phyloP scores from a whole-genome alignment of 2,888 invertebrate species.

The Copidosoma aretas region DNA sequence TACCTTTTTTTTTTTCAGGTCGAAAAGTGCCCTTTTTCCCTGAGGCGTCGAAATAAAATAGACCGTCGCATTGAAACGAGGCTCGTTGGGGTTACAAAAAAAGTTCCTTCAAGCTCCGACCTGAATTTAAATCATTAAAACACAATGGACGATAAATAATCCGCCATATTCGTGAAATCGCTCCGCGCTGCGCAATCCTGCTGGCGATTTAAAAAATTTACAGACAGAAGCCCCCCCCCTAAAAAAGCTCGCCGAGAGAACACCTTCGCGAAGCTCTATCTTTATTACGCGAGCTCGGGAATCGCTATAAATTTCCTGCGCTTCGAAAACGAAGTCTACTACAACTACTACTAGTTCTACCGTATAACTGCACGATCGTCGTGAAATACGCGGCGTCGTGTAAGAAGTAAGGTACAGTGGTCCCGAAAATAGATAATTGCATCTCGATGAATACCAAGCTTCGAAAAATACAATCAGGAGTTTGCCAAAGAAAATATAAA shows the following conservation, averaged over 20 bases:
- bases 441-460: no score
- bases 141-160: not conserved
- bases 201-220: constrained; percentile 5
- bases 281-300: not conserved
- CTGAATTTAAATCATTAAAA: not conserved
- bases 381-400: not conserved
- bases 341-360: not conserved
- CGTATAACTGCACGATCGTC: not conserved
- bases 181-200: constrained; percentile 21
- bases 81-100: not conserved
- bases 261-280: no score
- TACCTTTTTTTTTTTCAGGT: no score
- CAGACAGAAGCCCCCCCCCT: not conserved
- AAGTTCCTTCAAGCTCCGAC: not conserved
- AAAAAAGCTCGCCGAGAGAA: not conserved
- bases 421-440: no score
- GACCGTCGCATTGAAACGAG: no score
- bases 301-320: not conserved
- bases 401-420: not conserved
- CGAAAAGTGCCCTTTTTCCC: no score
- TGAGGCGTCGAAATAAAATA: no score
- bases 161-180: not conserved
- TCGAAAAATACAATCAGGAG: no score
- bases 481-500: no score
- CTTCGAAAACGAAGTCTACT: not conserved